Base-by-base conservation (phyloP, 2,888 invertebrate genomes). In the Himalopsyche kuldschensis region DNA sequence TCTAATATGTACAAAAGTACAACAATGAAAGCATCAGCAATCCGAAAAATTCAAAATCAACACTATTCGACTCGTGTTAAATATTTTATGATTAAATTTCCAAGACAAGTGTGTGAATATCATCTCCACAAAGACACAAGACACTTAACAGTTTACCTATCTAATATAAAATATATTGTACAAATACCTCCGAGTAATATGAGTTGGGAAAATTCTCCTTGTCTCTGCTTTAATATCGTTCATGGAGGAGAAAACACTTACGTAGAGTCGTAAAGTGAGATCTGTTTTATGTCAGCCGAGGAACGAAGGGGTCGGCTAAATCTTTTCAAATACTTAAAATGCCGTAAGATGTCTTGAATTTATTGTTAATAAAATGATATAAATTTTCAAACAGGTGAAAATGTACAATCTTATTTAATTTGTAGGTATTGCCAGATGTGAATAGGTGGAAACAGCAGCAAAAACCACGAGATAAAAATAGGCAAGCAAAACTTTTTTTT, bases 291-390 rank as follows among this genome's bases (percentile, higher is more conserved):
- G 82, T 83, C 85, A 30, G n/a, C 35, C 76, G 31, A 31, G 55
- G 20, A 55, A 41, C 78, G 75, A 75, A 63, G 75, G 41, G 77
- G 69, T 76, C 76, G 77, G 75, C 27, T 82, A 80, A 84, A 78
- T 79, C 82, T 69, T 80, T 31, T 35, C 41, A 77, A 84, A 83
- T 83, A 83, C 85, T 83, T 79, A 78, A 79, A 83, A 76, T 46
- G 80, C 80, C 81, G 81, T 76, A 47, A 79, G 82, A 76, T 55
- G 76, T 69, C 82, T 78, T 47, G 55, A 84, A 85, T 85, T 84
- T 85, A 85, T 85, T 77, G 81, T 83, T 83, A 83, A 85, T 84
- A 85, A 85, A 85, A 83, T 76, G 81, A 78, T 79, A 76, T 83
- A 78, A 75, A 81, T 81, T 48, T 77, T 31, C 35, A 48, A 55